These are phyloP conservation scores for Pangasius sanitwongsei DNA, from an alignment of 2,797 vertebrate species.

Conservation along the genomic window DNA sequence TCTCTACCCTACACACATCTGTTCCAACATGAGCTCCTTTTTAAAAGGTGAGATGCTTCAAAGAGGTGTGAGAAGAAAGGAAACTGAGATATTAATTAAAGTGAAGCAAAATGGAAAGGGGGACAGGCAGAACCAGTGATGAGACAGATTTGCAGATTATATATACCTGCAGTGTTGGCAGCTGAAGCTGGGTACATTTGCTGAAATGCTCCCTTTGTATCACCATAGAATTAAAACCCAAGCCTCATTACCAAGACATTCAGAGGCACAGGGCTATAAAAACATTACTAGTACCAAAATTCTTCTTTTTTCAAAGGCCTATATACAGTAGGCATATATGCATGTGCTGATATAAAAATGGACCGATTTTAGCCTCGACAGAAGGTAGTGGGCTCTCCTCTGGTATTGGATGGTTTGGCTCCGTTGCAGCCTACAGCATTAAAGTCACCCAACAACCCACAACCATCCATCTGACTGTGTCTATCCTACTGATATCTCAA, in stretches of 20 bases:
- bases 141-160: not conserved
- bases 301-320: not conserved
- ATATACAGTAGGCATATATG: not conserved
- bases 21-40: not conserved
- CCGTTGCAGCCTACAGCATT: conserved; percentile 21
- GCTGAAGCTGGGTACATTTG: not conserved
- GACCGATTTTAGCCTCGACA: conserved; percentile 16
- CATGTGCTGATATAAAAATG: conserved; percentile 3
- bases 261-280: not conserved
- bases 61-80: not conserved
- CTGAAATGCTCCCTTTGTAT: not conserved
- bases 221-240: not conserved
- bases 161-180: conserved; percentile 10
- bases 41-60: not conserved
- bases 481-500: not conserved
- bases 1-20: not conserved
- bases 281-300: not conserved
- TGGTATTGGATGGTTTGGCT: conserved; percentile 22
- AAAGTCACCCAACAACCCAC: conserved; percentile 38
- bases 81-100: not conserved
- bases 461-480: conserved; percentile 40
- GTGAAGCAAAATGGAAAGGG: not conserved
- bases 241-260: not conserved
- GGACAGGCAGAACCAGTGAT: not conserved
- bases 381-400: conserved; percentile 26